Evolutionary conservation across 2,797 vertebrate species (phyloP), one percentile per base, ranked within the genome.

Genomic region (Coendou prehensilis): DNA sequence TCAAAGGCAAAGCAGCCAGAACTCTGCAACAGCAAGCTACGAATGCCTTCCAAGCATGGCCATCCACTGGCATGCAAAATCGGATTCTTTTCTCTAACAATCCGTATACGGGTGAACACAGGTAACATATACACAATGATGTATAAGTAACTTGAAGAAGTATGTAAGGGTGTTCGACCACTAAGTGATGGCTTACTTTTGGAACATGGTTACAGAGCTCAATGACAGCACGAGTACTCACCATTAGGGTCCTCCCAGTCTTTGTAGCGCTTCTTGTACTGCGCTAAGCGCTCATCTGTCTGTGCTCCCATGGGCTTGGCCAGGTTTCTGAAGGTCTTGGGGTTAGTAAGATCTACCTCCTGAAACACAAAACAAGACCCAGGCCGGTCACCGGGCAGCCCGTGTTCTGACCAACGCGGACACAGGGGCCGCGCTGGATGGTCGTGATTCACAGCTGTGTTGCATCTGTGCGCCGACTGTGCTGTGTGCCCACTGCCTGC

Each of bases 241-340:
- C 99, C 99, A 73, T 99, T 99, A 93, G 99, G 99, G 98, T 99
- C 99, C 97, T 99, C 99, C 99, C 99, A 99, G 79, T 99, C 99
- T 98, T 99, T 99, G 97, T 99, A 99, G 75, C 99, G 98, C 97
- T 99, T 99, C 98, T 99, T 99, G 98, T 99, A 99, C 96, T 99
- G 99, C 9, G 99, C 99, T 97, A 99, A 98, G 57, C 99, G 98
- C 98, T 99, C 99, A 26, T 99, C 99, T 0, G 99, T 99, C 98
- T 99, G 99, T 17, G 99, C 99, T 13, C 99, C 99, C 99, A 99
- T 99, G 0, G 99, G 99, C 97, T 99, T 99, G 78, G 99, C 98
- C 78, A 99, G 98, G 97, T 99, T 99, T 96, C 99, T 99, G 98
- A 99, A 99, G 0, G 99, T 99, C 98, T 99, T 99, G 73, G 99